A percentile compares a stretch with the other conserved stretches of the same genome.
These are phyloP conservation scores for Lithobius niger DNA, from an alignment of 1,140 invertebrate species.

Conservation along the genomic window DNA sequence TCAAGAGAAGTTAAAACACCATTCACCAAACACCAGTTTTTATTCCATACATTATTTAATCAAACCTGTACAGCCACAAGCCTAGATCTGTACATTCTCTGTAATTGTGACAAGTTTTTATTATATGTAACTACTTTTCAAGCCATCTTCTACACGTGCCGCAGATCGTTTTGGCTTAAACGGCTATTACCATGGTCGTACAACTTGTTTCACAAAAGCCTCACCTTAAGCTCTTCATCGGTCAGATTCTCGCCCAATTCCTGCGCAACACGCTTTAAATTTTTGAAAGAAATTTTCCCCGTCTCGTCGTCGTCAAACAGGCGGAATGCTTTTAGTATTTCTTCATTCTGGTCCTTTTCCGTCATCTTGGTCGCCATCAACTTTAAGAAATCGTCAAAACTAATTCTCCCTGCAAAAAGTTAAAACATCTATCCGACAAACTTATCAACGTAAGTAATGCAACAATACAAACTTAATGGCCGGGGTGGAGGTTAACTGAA, in stretches of 20 bases:
- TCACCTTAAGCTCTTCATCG: conserved; percentile 72
- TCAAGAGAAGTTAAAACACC: too few relatives aligned
- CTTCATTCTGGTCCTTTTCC: conserved; percentile 90
- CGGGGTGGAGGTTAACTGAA: not conserved
- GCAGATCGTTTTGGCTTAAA: too few relatives aligned
- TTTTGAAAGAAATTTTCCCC: conserved; percentile 89
- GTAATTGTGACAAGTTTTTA: conserved; percentile 6
- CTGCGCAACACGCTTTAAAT: conserved; percentile 87
- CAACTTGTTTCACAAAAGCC: too few relatives aligned
- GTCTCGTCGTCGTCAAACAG: conserved; percentile 88
- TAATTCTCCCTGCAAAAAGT: conserved; percentile 50
- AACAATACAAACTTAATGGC: not conserved
- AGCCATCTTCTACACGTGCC: too few relatives aligned
- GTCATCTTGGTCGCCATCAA: conserved; percentile 92
- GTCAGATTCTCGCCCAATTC: conserved; percentile 89
- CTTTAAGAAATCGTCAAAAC: conserved; percentile 76
- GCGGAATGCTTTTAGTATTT: conserved; percentile 90
- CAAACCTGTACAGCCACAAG: too few relatives aligned
- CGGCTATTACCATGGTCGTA: not conserved
- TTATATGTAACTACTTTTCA: too few relatives aligned
- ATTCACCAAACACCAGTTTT: too few relatives aligned
- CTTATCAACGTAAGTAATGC: not conserved
- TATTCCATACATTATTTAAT: too few relatives aligned
- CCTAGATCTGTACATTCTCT: too few relatives aligned
- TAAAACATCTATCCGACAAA: too few relatives aligned